These are phyloP conservation scores for Bactericera cockerelli DNA, from an alignment of 1,140 invertebrate species.

Conservation along the genomic window DNA sequence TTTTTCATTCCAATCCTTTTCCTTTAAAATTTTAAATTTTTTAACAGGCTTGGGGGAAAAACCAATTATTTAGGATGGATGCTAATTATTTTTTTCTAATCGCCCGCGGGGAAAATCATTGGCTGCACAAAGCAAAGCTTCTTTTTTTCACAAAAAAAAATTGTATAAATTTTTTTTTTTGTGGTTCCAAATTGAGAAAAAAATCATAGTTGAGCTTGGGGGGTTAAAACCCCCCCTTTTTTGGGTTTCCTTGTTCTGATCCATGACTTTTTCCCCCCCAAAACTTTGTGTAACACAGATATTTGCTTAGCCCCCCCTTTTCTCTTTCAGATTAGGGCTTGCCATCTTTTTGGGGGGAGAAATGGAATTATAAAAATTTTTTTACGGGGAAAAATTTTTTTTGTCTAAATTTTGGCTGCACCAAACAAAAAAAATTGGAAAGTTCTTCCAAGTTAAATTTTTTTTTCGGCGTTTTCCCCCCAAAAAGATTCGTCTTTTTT, in stretches of 20 bases:
- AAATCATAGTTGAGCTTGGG: constrained; percentile 79
- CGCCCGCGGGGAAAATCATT: constrained; percentile 74
- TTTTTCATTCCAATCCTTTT: constrained; percentile 23
- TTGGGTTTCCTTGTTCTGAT: constrained; percentile 65
- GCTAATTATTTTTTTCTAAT: constrained; percentile 78
- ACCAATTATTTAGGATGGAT: constrained; percentile 58
- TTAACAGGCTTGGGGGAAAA: constrained; percentile 65
- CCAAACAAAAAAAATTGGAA: constrained; percentile 77
- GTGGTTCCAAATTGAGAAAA: constrained; percentile 51
- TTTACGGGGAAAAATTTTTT: too few relatives aligned
- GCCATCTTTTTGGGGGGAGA: constrained; percentile 72
- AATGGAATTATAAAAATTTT: too few relatives aligned
- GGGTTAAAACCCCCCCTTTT: constrained; percentile 68
- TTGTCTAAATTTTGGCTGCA: constrained; percentile 62
- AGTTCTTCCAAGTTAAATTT: constrained; percentile 74
- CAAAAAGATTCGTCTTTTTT: constrained; percentile 49
- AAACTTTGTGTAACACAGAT: constrained; percentile 63
- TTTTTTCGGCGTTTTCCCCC: constrained; percentile 82
- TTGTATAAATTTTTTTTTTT: constrained; percentile 41
- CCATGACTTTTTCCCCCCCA: constrained; percentile 69
- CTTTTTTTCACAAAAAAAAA: constrained; percentile 29
- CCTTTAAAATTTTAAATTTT: constrained; percentile 33
- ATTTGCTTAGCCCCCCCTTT: constrained; percentile 59
- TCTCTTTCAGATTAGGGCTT: constrained; percentile 52
- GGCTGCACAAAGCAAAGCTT: constrained; percentile 32